Percentiles rank a stretch among this genome's conserved stretches.
Conservation (phyloP, 1,140 invertebrate genomes). For the Phymorhynchus buccinoides region DNA sequence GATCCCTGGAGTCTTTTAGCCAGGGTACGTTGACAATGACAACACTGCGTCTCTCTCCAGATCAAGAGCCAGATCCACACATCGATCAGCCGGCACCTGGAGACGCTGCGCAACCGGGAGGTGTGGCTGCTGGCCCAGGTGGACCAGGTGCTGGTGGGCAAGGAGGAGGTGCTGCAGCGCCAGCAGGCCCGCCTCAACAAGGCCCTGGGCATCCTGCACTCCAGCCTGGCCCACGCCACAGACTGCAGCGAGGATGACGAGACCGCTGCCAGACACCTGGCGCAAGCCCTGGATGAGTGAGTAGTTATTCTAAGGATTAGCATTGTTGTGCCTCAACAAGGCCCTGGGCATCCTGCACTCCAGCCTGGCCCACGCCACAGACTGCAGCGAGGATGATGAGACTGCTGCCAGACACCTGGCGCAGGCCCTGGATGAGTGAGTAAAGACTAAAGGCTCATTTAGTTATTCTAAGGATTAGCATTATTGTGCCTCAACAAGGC, state of each 20-base stretch:
- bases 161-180: conserved; percentile 64
- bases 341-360: conserved; percentile 60
- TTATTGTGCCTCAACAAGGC: conserved; percentile 64
- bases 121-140: conserved; percentile 67
- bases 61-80: conserved; percentile 65
- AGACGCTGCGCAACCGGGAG: conserved; percentile 64
- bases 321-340: conserved; percentile 65
- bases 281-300: conserved; percentile 46
- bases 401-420: conserved; percentile 37
- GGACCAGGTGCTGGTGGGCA: conserved; percentile 61
- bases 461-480: background rate
- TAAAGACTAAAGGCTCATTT: conserved; percentile 21
- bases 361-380: conserved; percentile 34
- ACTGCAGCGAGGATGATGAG: conserved; percentile 24
- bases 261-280: conserved; percentile 37
- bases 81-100: conserved; percentile 64
- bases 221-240: conserved; percentile 38
- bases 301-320: too few species aligned
- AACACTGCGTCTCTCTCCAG: conserved; percentile 49
- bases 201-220: conserved; percentile 60
- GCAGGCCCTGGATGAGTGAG: conserved; percentile 47
- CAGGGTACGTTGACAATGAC: too few species aligned
- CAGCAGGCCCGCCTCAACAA: conserved; percentile 65
- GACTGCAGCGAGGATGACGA: conserved; percentile 27
- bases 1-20: too few species aligned